Percentiles rank a stretch among this genome's conserved stretches.
These are phyloP conservation scores for Pissodes strobi DNA, from an alignment of 1,140 invertebrate species.

Conservation along the genomic window DNA sequence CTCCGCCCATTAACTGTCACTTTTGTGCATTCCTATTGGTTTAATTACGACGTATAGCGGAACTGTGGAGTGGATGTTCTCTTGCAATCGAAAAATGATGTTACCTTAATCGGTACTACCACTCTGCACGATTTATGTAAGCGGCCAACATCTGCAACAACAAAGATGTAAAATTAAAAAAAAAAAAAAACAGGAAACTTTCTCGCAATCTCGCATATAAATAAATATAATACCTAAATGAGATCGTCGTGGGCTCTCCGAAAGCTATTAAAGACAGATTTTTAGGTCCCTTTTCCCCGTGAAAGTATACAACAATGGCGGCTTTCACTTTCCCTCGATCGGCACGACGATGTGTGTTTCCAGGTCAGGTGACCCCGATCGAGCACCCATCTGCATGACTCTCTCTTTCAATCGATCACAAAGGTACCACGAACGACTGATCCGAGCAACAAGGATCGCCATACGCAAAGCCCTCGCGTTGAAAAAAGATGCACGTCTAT, in stretches of 20 bases:
- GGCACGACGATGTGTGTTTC: constrained; percentile 14
- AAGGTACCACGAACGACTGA: no score
- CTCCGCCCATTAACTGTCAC: no score
- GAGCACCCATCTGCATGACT: constrained; percentile 22
- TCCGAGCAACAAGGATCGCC: no score
- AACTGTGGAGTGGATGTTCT: no score
- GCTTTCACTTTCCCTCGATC: constrained; percentile 19
- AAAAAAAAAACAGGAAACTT: constrained; percentile 9
- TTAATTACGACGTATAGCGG: no score
- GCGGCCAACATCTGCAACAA: neutral
- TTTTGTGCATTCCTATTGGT: no score
- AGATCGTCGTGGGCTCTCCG: constrained; percentile 21
- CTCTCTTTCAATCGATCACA: constrained; percentile 24
- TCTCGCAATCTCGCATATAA: neutral
- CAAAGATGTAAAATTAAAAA: constrained; percentile 1
- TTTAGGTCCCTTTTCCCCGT: constrained; percentile 29
- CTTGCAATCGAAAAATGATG: no score
- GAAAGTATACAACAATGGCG: constrained; percentile 40
- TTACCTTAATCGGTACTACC: no score
- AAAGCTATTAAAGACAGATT: constrained; percentile 25
- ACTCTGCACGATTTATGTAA: no score
- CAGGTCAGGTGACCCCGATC: constrained; percentile 20
- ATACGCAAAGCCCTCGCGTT: no score
- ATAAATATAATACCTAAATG: constrained; percentile 13
- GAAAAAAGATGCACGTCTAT: no score